Evolutionary conservation across 2,113 vertebrate genomes (phyloP).

Genomic region (Oriolus oriolus): DNA sequence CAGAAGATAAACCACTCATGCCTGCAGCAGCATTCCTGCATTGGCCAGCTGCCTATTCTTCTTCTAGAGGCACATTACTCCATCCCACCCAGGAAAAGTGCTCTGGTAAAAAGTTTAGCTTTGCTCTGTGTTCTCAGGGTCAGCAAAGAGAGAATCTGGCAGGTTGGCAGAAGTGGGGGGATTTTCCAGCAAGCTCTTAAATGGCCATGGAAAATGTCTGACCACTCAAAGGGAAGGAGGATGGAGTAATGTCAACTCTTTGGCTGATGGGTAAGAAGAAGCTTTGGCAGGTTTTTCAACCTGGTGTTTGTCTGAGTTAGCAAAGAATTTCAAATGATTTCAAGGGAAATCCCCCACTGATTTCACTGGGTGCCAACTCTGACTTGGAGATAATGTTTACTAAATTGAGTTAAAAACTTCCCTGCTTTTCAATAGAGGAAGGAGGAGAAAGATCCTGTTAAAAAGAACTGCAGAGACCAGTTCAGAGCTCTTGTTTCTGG

Average conservation of each 20-base stretch:
- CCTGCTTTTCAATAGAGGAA: background rate
- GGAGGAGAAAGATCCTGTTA: background rate
- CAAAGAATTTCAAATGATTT: background rate
- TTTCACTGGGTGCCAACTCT: background rate
- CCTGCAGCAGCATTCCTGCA: background rate
- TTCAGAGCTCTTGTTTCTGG: background rate
- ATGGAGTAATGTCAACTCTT: background rate
- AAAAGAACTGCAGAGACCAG: background rate
- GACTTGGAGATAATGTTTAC: background rate
- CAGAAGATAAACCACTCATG: background rate
- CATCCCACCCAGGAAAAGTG: background rate
- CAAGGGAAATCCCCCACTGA: background rate
- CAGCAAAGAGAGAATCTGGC: background rate
- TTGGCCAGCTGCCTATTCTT: background rate
- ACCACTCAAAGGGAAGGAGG: background rate
- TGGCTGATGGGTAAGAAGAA: background rate
- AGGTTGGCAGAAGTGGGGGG: background rate
- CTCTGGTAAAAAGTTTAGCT: background rate
- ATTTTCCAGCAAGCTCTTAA: background rate
- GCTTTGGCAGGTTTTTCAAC: background rate
- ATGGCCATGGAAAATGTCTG: background rate
- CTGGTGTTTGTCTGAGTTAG: background rate
- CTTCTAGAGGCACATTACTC: background rate
- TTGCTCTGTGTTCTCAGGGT: background rate
- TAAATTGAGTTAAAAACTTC: background rate